These are phyloP conservation scores for Cyclina sinensis DNA, from an alignment of 1,140 invertebrate species.

Conservation along the genomic window DNA sequence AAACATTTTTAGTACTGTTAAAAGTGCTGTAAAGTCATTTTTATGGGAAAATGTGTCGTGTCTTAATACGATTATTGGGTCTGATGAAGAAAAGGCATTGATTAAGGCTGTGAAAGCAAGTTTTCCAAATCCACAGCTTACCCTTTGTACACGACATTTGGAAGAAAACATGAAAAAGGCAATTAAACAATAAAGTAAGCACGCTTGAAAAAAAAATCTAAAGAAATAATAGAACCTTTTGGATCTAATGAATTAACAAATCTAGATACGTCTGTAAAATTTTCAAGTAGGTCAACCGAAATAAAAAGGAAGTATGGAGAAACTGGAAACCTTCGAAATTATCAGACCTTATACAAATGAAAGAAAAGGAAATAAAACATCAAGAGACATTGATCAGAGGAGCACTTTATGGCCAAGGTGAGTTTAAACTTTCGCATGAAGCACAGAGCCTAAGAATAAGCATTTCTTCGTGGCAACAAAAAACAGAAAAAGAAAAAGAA, in stretches of 20 bases:
- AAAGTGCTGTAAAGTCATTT: too few relatives aligned
- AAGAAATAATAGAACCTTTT: slow-evolving; percentile 42
- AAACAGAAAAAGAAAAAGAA: slow-evolving; percentile 34
- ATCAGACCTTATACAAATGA: slow-evolving; percentile 29
- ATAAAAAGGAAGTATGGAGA: slow-evolving; percentile 3
- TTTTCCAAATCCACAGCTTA: slow-evolving; percentile 23
- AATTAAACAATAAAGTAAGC: slow-evolving; percentile 44
- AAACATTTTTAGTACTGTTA: too few relatives aligned
- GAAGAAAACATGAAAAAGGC: slow-evolving; percentile 56
- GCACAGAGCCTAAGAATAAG: background rate
- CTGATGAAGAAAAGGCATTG: slow-evolving; percentile 46
- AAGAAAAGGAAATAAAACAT: slow-evolving; percentile 16
- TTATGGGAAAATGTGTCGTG: too few relatives aligned
- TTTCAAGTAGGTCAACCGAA: background rate
- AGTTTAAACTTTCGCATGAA: background rate
- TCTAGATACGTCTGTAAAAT: slow-evolving; percentile 21
- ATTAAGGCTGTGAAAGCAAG: slow-evolving; percentile 32
- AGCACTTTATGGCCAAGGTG: slow-evolving; percentile 40
- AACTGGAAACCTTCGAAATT: slow-evolving; percentile 54
- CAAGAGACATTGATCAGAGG: background rate
- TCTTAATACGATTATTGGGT: slow-evolving; percentile 50
- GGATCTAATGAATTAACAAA: slow-evolving; percentile 1
- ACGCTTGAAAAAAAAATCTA: slow-evolving; percentile 11
- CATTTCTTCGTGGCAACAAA: slow-evolving; percentile 18
- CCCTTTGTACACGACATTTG: slow-evolving; percentile 44